A percentile compares a stretch with the other conserved stretches of the same genome.
Conservation (phyloP, 92 coral and sea anemone genomes). For the Galaxea fascicularis region DNA sequence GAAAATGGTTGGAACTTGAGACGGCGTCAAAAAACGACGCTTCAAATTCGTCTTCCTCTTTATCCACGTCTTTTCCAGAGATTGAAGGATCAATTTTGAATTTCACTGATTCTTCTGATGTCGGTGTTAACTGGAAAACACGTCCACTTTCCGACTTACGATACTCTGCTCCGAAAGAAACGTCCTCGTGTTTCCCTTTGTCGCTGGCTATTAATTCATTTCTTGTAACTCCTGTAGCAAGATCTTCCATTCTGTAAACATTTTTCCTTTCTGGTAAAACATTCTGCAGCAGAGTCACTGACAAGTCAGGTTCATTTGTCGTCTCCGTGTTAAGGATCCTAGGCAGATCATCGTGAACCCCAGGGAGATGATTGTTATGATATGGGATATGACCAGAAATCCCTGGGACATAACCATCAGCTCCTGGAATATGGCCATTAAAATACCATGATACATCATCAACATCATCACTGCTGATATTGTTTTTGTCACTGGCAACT, state of each 20-base stretch:
- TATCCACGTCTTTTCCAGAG: background rate
- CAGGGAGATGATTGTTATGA: background rate
- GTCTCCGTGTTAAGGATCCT: background rate
- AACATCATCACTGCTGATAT: background rate
- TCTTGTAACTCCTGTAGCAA: background rate
- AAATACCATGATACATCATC: constrained; percentile 39
- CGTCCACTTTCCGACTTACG: background rate
- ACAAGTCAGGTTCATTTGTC: background rate
- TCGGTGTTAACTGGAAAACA: background rate
- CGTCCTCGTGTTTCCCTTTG: background rate
- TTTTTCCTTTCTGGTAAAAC: background rate
- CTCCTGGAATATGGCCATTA: constrained; percentile 22
- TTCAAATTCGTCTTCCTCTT: constrained; percentile 78
- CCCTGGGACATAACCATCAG: constrained; percentile 3
- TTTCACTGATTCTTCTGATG: background rate
- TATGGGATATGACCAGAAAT: background rate
- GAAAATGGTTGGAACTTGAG: background rate
- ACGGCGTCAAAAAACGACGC: constrained; percentile 64
- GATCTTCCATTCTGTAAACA: background rate
- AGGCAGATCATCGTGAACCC: background rate
- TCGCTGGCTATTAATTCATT: background rate
- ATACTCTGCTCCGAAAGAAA: background rate
- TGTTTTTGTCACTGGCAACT: background rate
- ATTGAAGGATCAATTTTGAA: background rate
- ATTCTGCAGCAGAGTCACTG: background rate